A percentile compares a stretch with the other conserved stretches of the same genome.
Conservation (phyloP, 1,140 invertebrate species). For the Steinernema feltiae region DNA sequence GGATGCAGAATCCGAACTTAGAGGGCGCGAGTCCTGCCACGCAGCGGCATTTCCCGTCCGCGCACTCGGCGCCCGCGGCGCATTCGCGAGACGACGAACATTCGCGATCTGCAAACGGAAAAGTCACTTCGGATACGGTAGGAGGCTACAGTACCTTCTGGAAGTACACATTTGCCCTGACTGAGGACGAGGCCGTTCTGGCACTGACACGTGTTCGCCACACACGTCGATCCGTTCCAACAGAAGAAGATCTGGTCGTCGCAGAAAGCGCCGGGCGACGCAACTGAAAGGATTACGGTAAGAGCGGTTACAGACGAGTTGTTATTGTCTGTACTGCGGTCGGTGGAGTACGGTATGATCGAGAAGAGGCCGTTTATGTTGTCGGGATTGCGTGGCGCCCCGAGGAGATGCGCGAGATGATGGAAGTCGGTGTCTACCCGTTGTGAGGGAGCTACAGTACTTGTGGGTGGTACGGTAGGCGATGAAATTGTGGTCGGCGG, state of each 20-base stretch:
- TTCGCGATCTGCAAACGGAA: slow-evolving; percentile 29
- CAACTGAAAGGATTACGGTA: slow-evolving; percentile 27
- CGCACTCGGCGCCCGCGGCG: slow-evolving; percentile 35
- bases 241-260: slow-evolving; percentile 22
- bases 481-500: not conserved
- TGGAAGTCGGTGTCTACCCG: not conserved
- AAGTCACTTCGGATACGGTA: not conserved
- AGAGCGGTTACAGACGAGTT: not conserved
- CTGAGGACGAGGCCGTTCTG: slow-evolving; percentile 27
- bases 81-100: slow-evolving; percentile 35
- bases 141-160: slow-evolving; percentile 20
- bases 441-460: not conserved
- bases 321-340: not conserved
- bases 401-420: not conserved
- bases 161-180: slow-evolving; percentile 26
- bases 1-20: slow-evolving; percentile 38
- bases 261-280: slow-evolving; percentile 26
- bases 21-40: slow-evolving; percentile 26
- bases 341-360: not conserved
- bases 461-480: slow-evolving; percentile 1
- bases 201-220: slow-evolving; percentile 32
- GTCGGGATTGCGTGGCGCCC: not conserved
- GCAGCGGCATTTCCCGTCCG: slow-evolving; percentile 28
- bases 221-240: slow-evolving; percentile 30
- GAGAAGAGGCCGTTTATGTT: not conserved